Evolutionary conservation across 2,797 vertebrate species (phyloP).

Genomic region (Oreochromis grahami): DNA sequence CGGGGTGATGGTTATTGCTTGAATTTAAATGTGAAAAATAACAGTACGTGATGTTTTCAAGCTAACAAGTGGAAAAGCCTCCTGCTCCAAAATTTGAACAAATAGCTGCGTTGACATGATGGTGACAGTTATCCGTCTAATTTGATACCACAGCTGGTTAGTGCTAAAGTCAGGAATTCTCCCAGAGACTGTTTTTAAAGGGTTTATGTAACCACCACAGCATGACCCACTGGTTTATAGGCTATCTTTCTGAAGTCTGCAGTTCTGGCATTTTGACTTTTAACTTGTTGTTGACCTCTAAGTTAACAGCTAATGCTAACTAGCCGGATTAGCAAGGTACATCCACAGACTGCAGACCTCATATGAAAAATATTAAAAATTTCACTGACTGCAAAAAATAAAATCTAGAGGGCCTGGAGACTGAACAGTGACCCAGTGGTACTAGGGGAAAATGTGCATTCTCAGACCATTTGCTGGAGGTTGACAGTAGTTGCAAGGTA

Average conservation of each 20-base stretch:
- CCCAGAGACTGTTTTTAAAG: not conserved
- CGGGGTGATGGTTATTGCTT: not conserved
- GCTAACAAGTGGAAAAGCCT: not conserved
- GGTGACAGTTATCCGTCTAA: not conserved
- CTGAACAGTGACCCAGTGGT: not conserved
- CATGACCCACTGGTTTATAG: not conserved
- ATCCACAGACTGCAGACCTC: not conserved
- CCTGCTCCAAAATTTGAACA: not conserved
- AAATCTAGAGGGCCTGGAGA: not conserved
- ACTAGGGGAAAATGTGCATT: not conserved
- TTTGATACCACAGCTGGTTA: not conserved
- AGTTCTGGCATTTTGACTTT: not conserved
- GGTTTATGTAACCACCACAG: not conserved
- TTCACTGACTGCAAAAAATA: not conserved
- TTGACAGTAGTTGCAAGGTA: not conserved
- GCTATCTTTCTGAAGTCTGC: not conserved
- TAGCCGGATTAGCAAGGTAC: not conserved
- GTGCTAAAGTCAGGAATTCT: not conserved
- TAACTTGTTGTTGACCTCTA: not conserved
- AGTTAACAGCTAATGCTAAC: not conserved
- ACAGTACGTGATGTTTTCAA: not conserved
- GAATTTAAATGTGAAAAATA: not conserved
- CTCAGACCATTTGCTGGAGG: not conserved
- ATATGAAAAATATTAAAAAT: fast-evolving
- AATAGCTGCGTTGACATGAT: not conserved